These are phyloP conservation scores for Anadara kagoshimensis DNA, from an alignment of 1,140 invertebrate species.

Conservation along the genomic window DNA sequence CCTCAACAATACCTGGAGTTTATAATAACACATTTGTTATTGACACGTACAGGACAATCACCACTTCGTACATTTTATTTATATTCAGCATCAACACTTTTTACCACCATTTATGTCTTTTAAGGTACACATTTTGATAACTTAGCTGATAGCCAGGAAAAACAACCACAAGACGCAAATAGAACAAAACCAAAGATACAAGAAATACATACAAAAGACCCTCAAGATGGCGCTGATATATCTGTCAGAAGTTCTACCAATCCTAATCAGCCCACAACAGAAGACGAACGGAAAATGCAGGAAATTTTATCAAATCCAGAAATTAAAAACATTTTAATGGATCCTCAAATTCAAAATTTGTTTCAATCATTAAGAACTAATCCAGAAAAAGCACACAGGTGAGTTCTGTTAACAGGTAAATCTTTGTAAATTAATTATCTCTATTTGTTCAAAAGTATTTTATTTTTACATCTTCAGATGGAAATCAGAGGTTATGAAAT, in stretches of 20 bases:
- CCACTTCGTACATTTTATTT: too few relatives aligned
- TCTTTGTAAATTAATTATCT: background rate
- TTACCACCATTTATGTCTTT: background rate
- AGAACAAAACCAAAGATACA: background rate
- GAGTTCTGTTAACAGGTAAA: background rate
- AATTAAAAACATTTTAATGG: slow-evolving; percentile 55
- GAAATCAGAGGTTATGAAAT: too few relatives aligned
- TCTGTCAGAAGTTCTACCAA: slow-evolving; percentile 42
- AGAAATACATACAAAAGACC: slow-evolving; percentile 24
- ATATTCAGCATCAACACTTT: too few relatives aligned
- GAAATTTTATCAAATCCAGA: slow-evolving; percentile 58
- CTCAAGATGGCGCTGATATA: slow-evolving; percentile 34
- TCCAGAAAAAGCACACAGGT: slow-evolving; percentile 64
- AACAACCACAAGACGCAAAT: background rate
- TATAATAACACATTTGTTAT: too few relatives aligned
- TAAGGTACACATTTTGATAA: slow-evolving; percentile 28
- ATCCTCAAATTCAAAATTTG: slow-evolving; percentile 59
- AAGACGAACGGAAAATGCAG: slow-evolving; percentile 55
- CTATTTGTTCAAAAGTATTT: background rate
- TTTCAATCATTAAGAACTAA: slow-evolving; percentile 53
- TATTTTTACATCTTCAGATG: background rate
- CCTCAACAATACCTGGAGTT: too few relatives aligned
- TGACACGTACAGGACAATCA: too few relatives aligned
- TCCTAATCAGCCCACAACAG: slow-evolving; percentile 41
- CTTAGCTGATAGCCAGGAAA: slow-evolving; percentile 16